Base-by-base conservation (phyloP, 2,888 invertebrate genomes). In the Morinoia aosen region DNA sequence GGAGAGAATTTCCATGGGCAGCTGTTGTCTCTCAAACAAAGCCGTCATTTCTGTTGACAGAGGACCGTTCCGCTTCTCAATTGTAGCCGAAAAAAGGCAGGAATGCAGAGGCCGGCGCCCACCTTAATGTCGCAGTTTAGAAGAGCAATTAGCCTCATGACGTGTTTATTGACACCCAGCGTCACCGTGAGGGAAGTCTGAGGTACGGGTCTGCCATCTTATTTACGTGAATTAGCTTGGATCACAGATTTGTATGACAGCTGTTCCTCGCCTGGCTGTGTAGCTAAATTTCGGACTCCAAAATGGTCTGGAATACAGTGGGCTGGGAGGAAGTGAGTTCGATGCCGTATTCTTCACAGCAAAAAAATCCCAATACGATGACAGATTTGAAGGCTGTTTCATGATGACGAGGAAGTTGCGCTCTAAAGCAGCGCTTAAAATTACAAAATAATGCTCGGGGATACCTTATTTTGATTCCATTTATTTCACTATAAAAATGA, bases 1-100 rank as follows among this genome's bases (percentile, higher is more conserved):
- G 76, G 76, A 76, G 76, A 76, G 76, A 76, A 76, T 76, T 76
- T 76, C 76, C 76, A 76, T 16, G 19, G 76, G 76, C 76, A 76
- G 76, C 76, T 76, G 76, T 12, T 76, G 90, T 90, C 90, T 48
- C 40, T 90, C 40, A 40, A 90, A 90, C 48, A 48, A 19, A 40
- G 40, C 90, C 40, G 11, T 48, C 90, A 48, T 48, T 90, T 90
- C 90, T 40, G 90, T 90, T 40, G 90, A 90, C 90, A 90, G 48
- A 48, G 48, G 90, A 14, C 14, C 90, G 90, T 90, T 16, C 90
- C 14, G 90, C 48, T 39, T 40, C 90, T 90, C 90, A 90, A 90
- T 90, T 40, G 48, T 90, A 0, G 76, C 76, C 76, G 76, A 76
- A 76, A 76, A 76, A 76, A 33, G 33, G 76, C 25, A 10, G 33